These are phyloP conservation scores for Drosophila greeni DNA, from an alignment of 2,888 invertebrate species.

Conservation along the genomic window DNA sequence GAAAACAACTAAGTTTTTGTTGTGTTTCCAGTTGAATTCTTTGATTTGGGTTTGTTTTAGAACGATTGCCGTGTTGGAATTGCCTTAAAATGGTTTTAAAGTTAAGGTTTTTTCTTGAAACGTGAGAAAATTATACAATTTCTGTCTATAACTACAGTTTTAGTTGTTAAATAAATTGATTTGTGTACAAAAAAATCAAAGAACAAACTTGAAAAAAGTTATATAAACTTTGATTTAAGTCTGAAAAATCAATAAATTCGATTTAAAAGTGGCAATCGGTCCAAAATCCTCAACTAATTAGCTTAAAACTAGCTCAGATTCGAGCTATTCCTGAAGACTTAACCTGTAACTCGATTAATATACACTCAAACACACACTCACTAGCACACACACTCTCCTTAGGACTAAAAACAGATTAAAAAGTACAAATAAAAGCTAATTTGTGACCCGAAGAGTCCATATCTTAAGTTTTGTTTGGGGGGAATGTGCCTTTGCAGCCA, in stretches of 20 bases:
- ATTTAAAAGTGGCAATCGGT: neutral
- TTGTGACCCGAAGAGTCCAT: slow-evolving; percentile 31
- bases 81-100: neutral
- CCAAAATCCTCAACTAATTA: neutral
- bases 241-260: neutral
- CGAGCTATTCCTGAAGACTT: slow-evolving; percentile 31
- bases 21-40: neutral
- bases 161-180: neutral
- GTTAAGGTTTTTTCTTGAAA: neutral
- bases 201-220: neutral
- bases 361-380: neutral
- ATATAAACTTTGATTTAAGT: too few relatives aligned
- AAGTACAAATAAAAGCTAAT: slow-evolving; percentile 32
- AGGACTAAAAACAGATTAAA: slow-evolving; percentile 27
- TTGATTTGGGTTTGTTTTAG: neutral
- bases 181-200: neutral
- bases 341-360: slow-evolving; percentile 10
- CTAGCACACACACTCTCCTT: neutral
- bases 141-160: too few relatives aligned
- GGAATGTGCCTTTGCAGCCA: slow-evolving; percentile 57
- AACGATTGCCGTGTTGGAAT: neutral
- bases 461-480: slow-evolving; percentile 2
- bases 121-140: neutral
- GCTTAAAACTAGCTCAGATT: slow-evolving; percentile 11
- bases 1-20: slow-evolving; percentile 3